These are phyloP conservation scores for Erannis defoliaria DNA, from an alignment of 2,888 invertebrate genomes.

Conservation along the genomic window DNA sequence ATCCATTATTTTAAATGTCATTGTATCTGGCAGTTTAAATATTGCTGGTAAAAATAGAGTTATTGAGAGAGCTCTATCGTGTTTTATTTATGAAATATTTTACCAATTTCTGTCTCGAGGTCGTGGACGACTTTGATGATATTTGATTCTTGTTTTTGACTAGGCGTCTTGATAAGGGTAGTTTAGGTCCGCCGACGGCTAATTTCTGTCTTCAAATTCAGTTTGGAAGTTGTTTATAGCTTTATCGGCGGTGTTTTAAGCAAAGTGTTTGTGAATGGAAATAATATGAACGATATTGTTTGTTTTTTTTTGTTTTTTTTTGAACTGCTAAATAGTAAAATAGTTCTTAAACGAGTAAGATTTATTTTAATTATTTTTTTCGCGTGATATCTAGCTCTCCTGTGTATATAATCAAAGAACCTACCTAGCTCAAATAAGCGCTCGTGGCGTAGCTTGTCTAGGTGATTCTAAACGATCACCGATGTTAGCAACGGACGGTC, in stretches of 20 bases:
- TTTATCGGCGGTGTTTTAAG: background rate
- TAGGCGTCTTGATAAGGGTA: constrained; percentile 29
- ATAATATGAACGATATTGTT: too few relatives aligned
- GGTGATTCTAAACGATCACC: too few relatives aligned
- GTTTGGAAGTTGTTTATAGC: background rate
- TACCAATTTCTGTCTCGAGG: constrained; percentile 6
- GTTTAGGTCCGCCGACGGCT: constrained; percentile 14
- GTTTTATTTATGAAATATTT: constrained; percentile 14
- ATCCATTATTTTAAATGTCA: background rate
- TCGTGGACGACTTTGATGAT: constrained; percentile 8
- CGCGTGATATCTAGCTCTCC: too few relatives aligned
- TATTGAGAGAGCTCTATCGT: background rate
- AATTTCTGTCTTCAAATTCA: constrained; percentile 15
- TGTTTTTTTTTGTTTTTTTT: too few relatives aligned
- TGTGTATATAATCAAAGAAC: too few relatives aligned
- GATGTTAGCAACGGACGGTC: too few relatives aligned
- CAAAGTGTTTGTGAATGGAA: background rate
- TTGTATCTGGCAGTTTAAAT: background rate
- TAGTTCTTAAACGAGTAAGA: too few relatives aligned
- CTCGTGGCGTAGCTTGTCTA: too few relatives aligned
- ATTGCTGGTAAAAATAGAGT: background rate
- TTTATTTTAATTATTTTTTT: too few relatives aligned
- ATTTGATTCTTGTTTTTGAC: constrained; percentile 24
- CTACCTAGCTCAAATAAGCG: too few relatives aligned
- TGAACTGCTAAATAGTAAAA: too few relatives aligned